Evolutionary conservation across 2,113 vertebrate genomes (phyloP).

Genomic region (Aythya baeri): DNA sequence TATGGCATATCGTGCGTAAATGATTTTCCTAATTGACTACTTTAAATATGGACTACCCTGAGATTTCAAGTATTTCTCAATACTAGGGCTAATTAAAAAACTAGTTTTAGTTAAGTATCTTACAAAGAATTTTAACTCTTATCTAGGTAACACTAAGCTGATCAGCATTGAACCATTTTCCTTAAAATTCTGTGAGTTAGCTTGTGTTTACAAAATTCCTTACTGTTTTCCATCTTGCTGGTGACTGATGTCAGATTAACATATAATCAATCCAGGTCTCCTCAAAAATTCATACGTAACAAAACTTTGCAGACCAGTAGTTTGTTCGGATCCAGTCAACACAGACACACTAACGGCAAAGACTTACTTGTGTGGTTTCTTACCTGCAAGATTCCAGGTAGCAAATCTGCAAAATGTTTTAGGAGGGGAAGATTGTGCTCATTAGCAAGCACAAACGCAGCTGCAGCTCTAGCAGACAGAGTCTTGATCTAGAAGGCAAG

Average conservation of each 20-base stretch:
- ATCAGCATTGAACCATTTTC: background rate
- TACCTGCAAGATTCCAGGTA: conserved; percentile 96
- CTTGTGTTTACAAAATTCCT: background rate
- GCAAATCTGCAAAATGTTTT: conserved; percentile 95
- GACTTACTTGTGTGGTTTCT: background rate
- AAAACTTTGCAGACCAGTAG: background rate
- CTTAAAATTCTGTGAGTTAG: background rate
- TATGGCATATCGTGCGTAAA: background rate
- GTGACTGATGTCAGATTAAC: background rate
- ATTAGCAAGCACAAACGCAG: conserved; percentile 95
- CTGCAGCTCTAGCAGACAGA: conserved; percentile 91
- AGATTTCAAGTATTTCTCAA: background rate
- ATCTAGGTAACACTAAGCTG: background rate
- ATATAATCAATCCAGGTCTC: background rate
- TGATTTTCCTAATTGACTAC: background rate
- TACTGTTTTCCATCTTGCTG: background rate
- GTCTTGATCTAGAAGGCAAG: conserved; percentile 87
- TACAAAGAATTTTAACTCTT: background rate
- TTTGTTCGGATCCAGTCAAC: background rate
- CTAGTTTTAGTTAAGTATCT: background rate
- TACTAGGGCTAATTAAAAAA: background rate
- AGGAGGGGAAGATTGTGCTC: conserved; percentile 92
- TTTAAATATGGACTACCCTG: too few relatives aligned
- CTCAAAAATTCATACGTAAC: background rate
- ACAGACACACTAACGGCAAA: background rate